These are phyloP conservation scores for Drosophila suzukii DNA, from an alignment of 1,140 invertebrate species.

Conservation along the genomic window DNA sequence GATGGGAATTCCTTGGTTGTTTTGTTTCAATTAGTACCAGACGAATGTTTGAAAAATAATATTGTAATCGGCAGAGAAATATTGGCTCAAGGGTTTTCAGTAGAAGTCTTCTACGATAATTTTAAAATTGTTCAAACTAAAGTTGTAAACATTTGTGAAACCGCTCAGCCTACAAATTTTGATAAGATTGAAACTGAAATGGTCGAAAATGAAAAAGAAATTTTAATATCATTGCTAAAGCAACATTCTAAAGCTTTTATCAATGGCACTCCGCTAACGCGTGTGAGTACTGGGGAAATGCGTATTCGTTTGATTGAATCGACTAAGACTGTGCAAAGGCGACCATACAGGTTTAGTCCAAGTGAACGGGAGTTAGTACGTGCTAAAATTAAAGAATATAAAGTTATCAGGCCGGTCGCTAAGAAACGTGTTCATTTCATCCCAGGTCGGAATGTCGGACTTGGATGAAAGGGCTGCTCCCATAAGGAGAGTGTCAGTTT, in stretches of 20 bases:
- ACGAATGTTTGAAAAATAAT: background rate
- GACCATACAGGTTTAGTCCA: background rate
- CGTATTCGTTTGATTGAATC: background rate
- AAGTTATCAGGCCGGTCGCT: background rate
- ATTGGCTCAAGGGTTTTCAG: background rate
- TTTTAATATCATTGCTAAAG: background rate
- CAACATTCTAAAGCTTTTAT: background rate
- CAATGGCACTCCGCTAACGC: background rate
- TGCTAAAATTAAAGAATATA: background rate
- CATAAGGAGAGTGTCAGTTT: no score
- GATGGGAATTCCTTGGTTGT: background rate
- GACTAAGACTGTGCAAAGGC: background rate
- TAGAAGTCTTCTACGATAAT: background rate
- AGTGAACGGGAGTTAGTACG: background rate
- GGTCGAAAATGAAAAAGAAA: background rate
- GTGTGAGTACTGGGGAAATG: slow-evolving; percentile 1
- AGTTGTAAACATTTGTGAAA: background rate
- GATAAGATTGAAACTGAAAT: background rate
- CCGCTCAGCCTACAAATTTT: background rate
- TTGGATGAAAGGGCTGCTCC: no score
- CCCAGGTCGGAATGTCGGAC: no score
- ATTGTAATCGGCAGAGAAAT: slow-evolving; percentile 1
- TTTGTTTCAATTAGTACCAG: no score
- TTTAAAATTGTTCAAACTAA: slow-evolving; percentile 9
- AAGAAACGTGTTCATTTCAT: no score